A percentile compares a stretch with the other conserved stretches of the same genome.
Conservation (phyloP, 2,888 invertebrate genomes). For the Linnaemya vulpina region DNA sequence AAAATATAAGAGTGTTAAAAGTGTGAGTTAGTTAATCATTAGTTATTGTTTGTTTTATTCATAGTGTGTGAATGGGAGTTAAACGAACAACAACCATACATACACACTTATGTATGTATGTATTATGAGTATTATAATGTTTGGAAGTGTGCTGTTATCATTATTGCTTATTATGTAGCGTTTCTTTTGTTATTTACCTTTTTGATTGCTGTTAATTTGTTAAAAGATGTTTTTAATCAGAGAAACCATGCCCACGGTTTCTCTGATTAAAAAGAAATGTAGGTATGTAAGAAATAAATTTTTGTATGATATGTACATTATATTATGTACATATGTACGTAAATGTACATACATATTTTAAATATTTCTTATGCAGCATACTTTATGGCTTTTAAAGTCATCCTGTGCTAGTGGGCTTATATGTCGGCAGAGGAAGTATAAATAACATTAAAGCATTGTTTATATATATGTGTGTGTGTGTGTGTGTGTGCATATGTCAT, state of each 20-base stretch:
- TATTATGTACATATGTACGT: no score
- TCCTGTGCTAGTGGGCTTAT: slow-evolving; percentile 13
- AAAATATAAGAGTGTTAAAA: slow-evolving; percentile 33
- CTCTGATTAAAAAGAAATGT: no score
- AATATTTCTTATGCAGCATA: slow-evolving; percentile 42
- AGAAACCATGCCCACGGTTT: no score
- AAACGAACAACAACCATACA: neutral
- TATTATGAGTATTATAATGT: no score
- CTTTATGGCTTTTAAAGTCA: slow-evolving; percentile 54
- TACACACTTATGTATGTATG: neutral
- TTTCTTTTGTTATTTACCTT: no score
- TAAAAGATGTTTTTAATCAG: no score
- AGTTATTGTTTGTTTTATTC: slow-evolving; percentile 40
- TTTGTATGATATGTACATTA: no score
- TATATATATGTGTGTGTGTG: slow-evolving; percentile 8
- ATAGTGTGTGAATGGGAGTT: slow-evolving; percentile 12
- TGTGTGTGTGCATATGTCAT: neutral
- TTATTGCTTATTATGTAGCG: no score
- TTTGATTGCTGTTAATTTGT: no score
- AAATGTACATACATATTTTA: neutral
- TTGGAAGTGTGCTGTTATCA: no score
- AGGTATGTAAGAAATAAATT: no score
- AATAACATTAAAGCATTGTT: slow-evolving; percentile 38
- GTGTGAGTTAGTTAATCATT: slow-evolving; percentile 57
- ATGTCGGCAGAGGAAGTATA: slow-evolving; percentile 36